Base-by-base conservation (phyloP, 2,888 invertebrate genomes). In the Beris morrisii region DNA sequence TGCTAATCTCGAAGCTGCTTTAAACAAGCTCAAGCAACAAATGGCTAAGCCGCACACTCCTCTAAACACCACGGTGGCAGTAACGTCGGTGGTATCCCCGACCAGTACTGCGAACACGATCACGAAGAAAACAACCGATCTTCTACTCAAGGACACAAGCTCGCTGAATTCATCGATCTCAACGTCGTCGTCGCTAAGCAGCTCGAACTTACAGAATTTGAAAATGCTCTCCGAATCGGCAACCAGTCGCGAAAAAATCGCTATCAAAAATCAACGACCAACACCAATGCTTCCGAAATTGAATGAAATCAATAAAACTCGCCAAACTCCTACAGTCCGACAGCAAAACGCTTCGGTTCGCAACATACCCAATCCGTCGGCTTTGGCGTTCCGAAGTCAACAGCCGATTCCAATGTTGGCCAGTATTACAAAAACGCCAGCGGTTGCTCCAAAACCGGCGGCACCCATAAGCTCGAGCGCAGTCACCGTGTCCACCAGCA, bases 351-450 rank as follows among this genome's bases (percentile, higher is more conserved):
- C 86, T 66, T 84, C 83, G 28, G 85, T 87, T 31, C 79, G 87
- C 50, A 86, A 85, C 72, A 87, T 87, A 70, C 87, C 87, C 5
- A 87, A 87, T 77, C 87, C 87, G 5, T 86, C 86, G 61, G 81
- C 85, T 7, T 71, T 87, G 71, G 83, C 86, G 48, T 82, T 83
- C 71, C 82, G 86, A 68, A 85, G 85, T 73, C 82, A 82, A 12
- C 69, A 67, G 30, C 69, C 71, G 9, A 57, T 74, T 54, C 70
- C 73, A 13, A 72, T 70, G 69, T 69, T 69, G 53, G 71, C 81
- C 4, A 72, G 72, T 43, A 68, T 73, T 38, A 66, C 75, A 13
- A 65, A 72, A 64, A 70, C 69, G 0, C 54, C 71, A n/a, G 68
- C 73, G 4, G 48, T 31, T 0, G n/a, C 22, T 15, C 9, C 38